Base-by-base conservation (phyloP, 2,888 invertebrate species). In the Melieria crassipennis region DNA sequence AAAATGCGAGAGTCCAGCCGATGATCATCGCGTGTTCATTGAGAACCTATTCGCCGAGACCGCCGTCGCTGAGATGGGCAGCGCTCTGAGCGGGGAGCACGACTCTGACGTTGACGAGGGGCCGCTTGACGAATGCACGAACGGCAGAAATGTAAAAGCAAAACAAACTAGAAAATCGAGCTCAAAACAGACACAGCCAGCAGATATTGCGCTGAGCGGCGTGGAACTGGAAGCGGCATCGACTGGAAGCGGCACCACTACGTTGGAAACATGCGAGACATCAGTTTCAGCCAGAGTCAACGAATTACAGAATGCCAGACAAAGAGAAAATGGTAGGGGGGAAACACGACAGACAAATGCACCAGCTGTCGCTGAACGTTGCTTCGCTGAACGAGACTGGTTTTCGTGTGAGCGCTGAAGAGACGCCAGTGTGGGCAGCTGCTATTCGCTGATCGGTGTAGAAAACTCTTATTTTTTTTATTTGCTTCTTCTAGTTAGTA, bases 1-100 rank as follows among this genome's bases (percentile, higher is more conserved):
- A 30, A 30, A 30, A 30, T 30, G 30, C 30, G 3, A 30, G 3
- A 30, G 30, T 30, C 30, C 52, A 70, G 13, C 5, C 52, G 65
- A 63, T 30, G 78, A 80, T 76, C 79, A 78, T 66, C 72, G 76
- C 62, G 74, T 75, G 66, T 80, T 80, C 69, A 78, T 80, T 69
- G 80, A 80, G 70, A 72, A 76, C 50, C 75, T 80, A 65, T 76
- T 80, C 47, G 73, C 76, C 42, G 61, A 57, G 50, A 11, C 52
- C 46, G 11, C 52, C 7, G 30, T 43, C 45, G 10, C 65, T n/a
- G 62, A 61, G 16, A 7, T n/a, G 9, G 30, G 13, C 16, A 55
- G 57, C 11, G 16, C 66, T 30, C 11, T 7, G 46, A 48, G 50
- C 13, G 10, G n/a, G 48, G 30, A 48, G 52, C 58, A 50, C 11